These are phyloP conservation scores for Eleginops maclovinus DNA, from an alignment of 2,113 vertebrate species.

Conservation along the genomic window DNA sequence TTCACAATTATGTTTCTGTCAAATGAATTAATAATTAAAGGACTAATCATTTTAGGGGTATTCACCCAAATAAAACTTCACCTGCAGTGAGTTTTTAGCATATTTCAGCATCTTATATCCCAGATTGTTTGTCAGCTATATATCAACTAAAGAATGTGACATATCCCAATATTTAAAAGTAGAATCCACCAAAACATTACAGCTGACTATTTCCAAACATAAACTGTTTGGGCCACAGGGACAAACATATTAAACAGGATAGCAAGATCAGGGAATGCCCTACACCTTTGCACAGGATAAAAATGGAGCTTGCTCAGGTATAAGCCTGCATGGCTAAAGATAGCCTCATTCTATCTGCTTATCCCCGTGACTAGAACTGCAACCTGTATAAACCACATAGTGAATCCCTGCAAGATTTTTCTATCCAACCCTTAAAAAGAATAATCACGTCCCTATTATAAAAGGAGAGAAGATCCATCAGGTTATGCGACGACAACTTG, in stretches of 20 bases:
- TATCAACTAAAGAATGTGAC: too few relatives aligned
- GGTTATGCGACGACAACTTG: neutral
- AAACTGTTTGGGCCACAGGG: conserved; percentile 24
- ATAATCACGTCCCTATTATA: neutral
- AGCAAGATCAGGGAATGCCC: conserved; percentile 22
- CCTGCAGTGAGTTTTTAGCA: neutral
- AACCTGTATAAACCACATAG: conserved; percentile 17
- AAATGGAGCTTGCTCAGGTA: conserved; percentile 72
- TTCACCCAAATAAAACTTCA: neutral
- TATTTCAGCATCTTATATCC: neutral
- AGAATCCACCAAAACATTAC: conserved; percentile 7
- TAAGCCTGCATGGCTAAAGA: conserved; percentile 79
- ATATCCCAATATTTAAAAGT: too few relatives aligned
- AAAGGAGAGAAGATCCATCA: neutral
- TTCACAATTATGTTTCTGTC: neutral
- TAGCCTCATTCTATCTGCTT: conserved; percentile 82
- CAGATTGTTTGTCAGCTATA: neutral
- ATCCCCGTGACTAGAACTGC: conserved; percentile 56
- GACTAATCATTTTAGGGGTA: neutral
- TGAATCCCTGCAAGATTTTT: conserved; percentile 17
- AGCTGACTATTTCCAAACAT: neutral
- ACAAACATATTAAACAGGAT: conserved; percentile 30
- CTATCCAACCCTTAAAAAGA: conserved; percentile 15
- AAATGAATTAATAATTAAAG: neutral
- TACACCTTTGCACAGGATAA: conserved; percentile 62